Base-by-base conservation (phyloP, 2,888 invertebrate species). In the Chelonus formosanus region DNA sequence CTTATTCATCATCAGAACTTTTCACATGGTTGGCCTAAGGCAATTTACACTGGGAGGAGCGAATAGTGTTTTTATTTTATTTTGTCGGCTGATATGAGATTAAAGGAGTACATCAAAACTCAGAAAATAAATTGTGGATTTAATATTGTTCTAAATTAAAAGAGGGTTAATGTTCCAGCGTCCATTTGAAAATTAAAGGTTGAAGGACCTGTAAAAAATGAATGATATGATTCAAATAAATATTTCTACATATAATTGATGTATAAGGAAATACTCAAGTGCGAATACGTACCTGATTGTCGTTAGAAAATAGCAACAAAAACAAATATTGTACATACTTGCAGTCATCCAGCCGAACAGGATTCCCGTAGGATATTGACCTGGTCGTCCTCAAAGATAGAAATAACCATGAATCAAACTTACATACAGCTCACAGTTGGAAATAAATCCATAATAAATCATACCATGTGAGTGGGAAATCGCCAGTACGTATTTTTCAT, bases 321-420 rank as follows among this genome's bases (percentile, higher is more conserved):
- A 45, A 47, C 58, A 45, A 58, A 45, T 58, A 52, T 32, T 32
- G 34, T 58, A 35, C 58, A 40, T 45, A 58, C 58, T 32, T 44
- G 54, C 59, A 59, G 61, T 69, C 66, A 60, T 70, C 61, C 67
- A 55, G 48, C 59, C 61, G 59, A 69, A 55, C 74, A 75, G 72
- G 73, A 78, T 74, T 72, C 73, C 71, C 72, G 64, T 71, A 75
- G 75, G 74, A 76, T 79, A 74, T 78, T 78, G 78, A 78, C 77
- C 75, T 71, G 67, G 67, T 53, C 63, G 54, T 58, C 58, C 35
- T 44, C 64, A 53, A 44, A 10, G 57, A 63, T 63, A 35, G 40
- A 63, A 56, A 56, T 10, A 43, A 56, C 32, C 20, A 44, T 10
- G 31, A 45, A 35, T 45, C 58, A 58, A 58, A 58, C 47, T 58